phyloP scores from a whole-genome alignment of 2,888 invertebrate genomes.

The Pomacea canaliculata region DNA sequence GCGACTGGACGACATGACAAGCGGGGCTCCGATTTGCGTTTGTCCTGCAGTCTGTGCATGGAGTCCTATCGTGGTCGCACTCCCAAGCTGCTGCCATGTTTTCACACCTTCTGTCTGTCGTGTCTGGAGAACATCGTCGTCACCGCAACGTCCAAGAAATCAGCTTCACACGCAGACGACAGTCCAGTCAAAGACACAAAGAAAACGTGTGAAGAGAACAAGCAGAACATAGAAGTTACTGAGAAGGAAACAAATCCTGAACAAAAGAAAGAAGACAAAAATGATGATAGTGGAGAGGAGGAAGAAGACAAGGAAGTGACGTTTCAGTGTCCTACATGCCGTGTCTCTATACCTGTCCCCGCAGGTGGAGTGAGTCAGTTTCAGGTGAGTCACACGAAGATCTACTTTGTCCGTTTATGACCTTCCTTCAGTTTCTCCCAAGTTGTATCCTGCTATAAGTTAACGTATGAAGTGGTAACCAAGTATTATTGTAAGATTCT shows the following conservation, averaged over 20 bases:
- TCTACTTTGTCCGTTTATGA: no score
- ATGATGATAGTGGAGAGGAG: background rate
- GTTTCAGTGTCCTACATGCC: constrained; percentile 13
- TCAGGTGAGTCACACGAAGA: constrained; percentile 1
- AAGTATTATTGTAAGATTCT: no score
- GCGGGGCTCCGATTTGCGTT: background rate
- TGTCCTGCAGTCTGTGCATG: constrained; percentile 16
- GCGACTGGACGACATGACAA: background rate
- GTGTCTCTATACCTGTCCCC: background rate
- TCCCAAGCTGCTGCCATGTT: constrained; percentile 15
- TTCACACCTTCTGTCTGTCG: constrained; percentile 17
- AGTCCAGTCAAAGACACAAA: no score
- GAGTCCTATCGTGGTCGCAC: constrained; percentile 3
- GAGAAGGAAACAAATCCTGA: background rate
- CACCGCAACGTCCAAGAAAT: background rate
- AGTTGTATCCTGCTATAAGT: no score
- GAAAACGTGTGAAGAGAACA: background rate
- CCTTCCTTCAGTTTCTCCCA: no score
- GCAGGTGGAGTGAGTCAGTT: constrained; percentile 1
- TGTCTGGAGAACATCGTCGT: constrained; percentile 1
- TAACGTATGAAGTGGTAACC: no score
- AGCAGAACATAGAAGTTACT: background rate
- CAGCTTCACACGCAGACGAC: no score
- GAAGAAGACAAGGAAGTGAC: background rate
- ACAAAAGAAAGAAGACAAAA: background rate